Evolutionary conservation across 92 coral and sea anemone species (phyloP).

Genomic region (Pocillopora grandis): DNA sequence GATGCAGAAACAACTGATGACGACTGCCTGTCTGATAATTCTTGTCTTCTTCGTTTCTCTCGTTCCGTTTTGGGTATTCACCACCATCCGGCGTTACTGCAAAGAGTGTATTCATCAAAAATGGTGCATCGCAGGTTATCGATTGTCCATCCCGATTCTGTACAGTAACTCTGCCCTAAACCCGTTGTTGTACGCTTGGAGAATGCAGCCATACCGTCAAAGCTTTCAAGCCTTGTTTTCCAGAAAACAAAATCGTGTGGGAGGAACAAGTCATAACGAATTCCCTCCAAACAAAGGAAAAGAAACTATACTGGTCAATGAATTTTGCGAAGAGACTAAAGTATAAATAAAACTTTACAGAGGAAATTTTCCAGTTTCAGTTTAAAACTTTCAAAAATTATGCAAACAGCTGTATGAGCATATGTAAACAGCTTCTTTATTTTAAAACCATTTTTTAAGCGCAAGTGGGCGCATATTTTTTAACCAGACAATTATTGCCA

Average conservation of each 20-base stretch:
- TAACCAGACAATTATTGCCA: no score
- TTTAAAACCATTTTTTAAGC: no score
- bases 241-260: neutral
- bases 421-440: no score
- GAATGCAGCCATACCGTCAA: constrained; percentile 50
- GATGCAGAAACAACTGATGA: constrained; percentile 38
- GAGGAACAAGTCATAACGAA: neutral
- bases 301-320: neutral
- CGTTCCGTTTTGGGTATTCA: constrained; percentile 39
- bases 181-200: constrained; percentile 64
- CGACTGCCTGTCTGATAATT: constrained; percentile 27
- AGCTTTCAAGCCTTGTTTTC: constrained; percentile 27
- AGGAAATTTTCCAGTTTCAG: neutral
- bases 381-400: no score
- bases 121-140: constrained; percentile 59
- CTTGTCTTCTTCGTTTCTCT: constrained; percentile 25
- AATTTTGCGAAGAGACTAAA: constrained; percentile 16
- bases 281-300: neutral
- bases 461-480: no score
- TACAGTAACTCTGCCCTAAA: constrained; percentile 58
- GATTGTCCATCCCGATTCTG: constrained; percentile 54
- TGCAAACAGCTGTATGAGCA: no score
- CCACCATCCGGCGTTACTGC: constrained; percentile 25
- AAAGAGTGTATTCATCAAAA: constrained; percentile 19
- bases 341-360: neutral